phyloP scores from a whole-genome alignment of 2,888 invertebrate species.

The Lydus trimaculatus region DNA sequence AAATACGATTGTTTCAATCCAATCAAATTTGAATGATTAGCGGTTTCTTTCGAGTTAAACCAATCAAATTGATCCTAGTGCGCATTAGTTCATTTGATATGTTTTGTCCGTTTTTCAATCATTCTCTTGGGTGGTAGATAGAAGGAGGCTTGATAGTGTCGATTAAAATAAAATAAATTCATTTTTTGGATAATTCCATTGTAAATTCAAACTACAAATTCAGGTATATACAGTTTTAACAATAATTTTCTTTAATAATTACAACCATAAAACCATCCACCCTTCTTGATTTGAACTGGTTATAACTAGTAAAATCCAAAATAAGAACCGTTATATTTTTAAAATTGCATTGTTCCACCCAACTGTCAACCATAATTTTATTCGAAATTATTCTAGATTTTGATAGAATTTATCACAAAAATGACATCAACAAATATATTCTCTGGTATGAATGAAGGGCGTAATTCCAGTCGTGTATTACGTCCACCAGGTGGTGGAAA shows the following conservation, averaged over 20 bases:
- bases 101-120: background rate
- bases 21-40: background rate
- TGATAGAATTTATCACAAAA: slow-evolving; percentile 15
- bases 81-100: background rate
- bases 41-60: background rate
- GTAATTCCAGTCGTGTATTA: slow-evolving; percentile 59
- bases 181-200: background rate
- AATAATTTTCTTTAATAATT: background rate
- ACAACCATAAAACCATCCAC: background rate
- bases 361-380: no score
- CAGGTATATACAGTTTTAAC: background rate
- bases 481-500: slow-evolving; percentile 63
- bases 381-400: no score
- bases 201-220: background rate
- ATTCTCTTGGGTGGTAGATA: background rate
- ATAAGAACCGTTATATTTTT: slow-evolving; percentile 1
- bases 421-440: slow-evolving; percentile 57
- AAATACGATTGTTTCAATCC: background rate
- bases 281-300: background rate
- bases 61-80: background rate
- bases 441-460: slow-evolving; percentile 44
- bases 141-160: background rate
- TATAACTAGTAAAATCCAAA: background rate
- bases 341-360: background rate
- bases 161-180: background rate